Evolutionary conservation across 2,797 vertebrate genomes (phyloP), one percentile per base, ranked within the genome.

Genomic region (Pseudochaenichthys georgianus): DNA sequence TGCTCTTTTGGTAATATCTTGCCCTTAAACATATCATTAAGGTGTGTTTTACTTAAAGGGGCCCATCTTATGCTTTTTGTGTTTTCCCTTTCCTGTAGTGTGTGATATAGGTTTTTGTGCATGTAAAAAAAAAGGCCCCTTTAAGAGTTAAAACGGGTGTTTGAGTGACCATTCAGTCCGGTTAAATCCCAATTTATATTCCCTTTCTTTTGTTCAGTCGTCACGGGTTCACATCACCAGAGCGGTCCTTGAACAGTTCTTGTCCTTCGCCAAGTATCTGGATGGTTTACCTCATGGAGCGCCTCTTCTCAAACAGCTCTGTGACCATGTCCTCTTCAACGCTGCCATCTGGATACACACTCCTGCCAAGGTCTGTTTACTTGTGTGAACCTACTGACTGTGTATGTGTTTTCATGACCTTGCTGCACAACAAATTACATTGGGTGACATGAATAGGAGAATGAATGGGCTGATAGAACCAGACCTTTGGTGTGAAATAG

Each of bases 221-320:
- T 99, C 98, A 21, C 95, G 98, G 77, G 94, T 97, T 81, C 98
- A 99, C 91, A 98, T 99, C 94, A 98, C 97, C 70, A 94, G 98
- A 92, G 97, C 97, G 0, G 98, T 99, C 47, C 90, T 99, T 82
- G 98, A 99, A 81, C 98, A 99, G 72, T 99, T 99, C 93, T 93
- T 99, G 83, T 99, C 97, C 53, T 99, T 99, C 81, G 98, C 98
- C 47, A 99, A 99, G 87, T 99, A 99, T 90, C 96, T 99, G 73
- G 98, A 99, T 77, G 98, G 98, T 59, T 94, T 99, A 83, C 96
- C 97, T 75, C 98, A 99, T 28, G 98, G 98, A 70, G 98, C 97
- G 52, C 98, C 98, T 9, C 95, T 99, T 63, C 92, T 99, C 84
- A 99, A 99, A 87, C 98, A 99, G 88, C 96, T 99, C 87, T 95